Conservation (phyloP, 2,888 invertebrate species). For the Orthonychiurus folsomi region DNA sequence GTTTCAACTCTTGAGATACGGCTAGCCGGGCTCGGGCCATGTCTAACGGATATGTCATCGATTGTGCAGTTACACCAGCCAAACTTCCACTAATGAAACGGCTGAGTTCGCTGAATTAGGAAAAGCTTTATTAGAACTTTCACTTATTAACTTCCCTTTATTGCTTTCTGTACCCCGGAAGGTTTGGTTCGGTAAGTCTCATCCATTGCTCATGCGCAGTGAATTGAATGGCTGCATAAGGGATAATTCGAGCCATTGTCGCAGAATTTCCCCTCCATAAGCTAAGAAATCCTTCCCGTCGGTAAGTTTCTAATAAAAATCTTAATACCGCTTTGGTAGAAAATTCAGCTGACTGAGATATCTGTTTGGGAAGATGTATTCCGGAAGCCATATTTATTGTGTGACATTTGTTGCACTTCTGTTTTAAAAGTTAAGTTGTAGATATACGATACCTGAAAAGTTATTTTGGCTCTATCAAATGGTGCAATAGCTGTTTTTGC, state of each 20-base stretch:
- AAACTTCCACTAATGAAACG: slow-evolving; percentile 82
- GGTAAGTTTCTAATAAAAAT: slow-evolving; percentile 61
- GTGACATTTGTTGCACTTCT: no score
- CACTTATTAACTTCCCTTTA: neutral
- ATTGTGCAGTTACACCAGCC: slow-evolving; percentile 91
- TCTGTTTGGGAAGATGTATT: no score
- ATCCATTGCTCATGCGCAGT: slow-evolving; percentile 97
- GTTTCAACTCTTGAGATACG: slow-evolving; percentile 72
- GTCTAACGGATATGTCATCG: slow-evolving; percentile 91
- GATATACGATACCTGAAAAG: slow-evolving; percentile 82
- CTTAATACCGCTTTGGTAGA: slow-evolving; percentile 48
- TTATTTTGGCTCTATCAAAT: slow-evolving; percentile 93
- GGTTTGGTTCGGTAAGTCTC: slow-evolving; percentile 43
- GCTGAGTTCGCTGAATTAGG: neutral
- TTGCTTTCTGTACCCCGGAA: slow-evolving; percentile 49
- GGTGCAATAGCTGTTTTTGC: slow-evolving; percentile 83
- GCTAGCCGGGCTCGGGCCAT: slow-evolving; percentile 95
- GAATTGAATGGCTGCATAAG: slow-evolving; percentile 93
- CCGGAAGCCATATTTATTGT: no score
- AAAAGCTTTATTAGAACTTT: no score
- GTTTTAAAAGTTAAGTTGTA: neutral
- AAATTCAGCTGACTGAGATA: slow-evolving; percentile 4
- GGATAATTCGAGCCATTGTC: slow-evolving; percentile 92
- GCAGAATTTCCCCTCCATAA: slow-evolving; percentile 98
- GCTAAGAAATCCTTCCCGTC: slow-evolving; percentile 67